Evolutionary conservation across 1,140 invertebrate genomes (phyloP).

Genomic region (Coptotermes formosanus): DNA sequence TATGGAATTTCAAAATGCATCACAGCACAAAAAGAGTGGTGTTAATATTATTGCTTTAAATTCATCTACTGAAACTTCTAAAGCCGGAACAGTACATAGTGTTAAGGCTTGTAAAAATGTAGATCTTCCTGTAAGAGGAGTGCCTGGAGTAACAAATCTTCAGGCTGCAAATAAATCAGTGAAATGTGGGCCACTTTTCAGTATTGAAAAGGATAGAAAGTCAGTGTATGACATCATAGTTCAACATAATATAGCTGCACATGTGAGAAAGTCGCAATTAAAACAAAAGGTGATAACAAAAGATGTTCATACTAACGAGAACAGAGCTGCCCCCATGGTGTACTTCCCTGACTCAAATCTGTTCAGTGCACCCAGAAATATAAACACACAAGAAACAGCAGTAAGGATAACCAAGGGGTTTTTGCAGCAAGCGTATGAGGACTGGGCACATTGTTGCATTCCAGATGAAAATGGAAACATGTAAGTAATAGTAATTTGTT

Average conservation of each 20-base stretch:
- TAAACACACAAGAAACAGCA: neutral
- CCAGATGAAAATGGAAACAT: conserved; percentile 41
- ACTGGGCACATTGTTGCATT: neutral
- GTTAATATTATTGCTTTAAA: neutral
- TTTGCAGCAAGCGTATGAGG: neutral
- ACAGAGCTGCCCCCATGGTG: neutral
- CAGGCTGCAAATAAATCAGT: neutral
- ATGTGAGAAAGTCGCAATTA: neutral
- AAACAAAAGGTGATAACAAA: no score
- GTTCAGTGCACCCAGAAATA: neutral
- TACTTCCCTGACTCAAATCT: neutral
- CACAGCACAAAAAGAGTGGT: neutral
- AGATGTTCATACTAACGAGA: no score
- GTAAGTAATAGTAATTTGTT: conserved; percentile 11
- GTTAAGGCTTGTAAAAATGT: neutral
- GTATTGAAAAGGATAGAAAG: neutral
- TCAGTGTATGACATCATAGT: neutral
- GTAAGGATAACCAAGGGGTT: neutral
- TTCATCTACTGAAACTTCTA: neutral
- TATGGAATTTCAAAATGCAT: neutral
- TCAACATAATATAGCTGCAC: neutral
- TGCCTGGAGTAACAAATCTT: neutral
- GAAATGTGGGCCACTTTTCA: neutral
- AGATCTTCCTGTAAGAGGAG: neutral
- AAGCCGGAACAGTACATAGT: neutral